Conservation (phyloP, 2,797 vertebrate species). For the Siniperca undulata region DNA sequence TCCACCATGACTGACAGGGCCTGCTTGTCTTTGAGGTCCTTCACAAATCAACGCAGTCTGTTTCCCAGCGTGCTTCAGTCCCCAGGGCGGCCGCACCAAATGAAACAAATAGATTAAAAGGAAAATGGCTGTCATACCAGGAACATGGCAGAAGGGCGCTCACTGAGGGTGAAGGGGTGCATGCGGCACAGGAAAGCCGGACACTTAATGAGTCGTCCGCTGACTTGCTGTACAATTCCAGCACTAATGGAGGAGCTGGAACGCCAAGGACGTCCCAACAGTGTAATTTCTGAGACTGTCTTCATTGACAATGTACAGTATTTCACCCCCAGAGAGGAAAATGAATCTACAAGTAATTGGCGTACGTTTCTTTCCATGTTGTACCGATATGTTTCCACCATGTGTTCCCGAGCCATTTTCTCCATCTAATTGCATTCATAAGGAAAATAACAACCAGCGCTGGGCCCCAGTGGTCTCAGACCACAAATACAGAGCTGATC, state of each 20-base stretch:
- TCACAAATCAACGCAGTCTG: conserved; percentile 54
- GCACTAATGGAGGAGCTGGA: conserved; percentile 38
- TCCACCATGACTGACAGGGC: conserved; percentile 64
- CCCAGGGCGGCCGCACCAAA: conserved; percentile 53
- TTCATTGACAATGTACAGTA: conserved; percentile 51
- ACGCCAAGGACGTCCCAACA: conserved; percentile 54
- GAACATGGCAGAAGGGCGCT: conserved; percentile 34
- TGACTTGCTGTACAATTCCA: conserved; percentile 48
- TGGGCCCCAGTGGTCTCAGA: conserved; percentile 53
- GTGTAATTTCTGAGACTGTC: conserved; percentile 50
- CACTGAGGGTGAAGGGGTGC: conserved; percentile 30
- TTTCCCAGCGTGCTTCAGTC: conserved; percentile 58
- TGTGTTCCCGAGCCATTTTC: conserved; percentile 69
- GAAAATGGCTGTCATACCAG: conserved; percentile 61
- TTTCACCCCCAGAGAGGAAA: conserved; percentile 54
- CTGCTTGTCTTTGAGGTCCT: conserved; percentile 61
- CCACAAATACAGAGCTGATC: conserved; percentile 59
- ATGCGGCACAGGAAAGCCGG: conserved; percentile 14
- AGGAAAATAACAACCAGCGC: conserved; percentile 62
- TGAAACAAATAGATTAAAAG: conserved; percentile 65
- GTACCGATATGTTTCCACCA: conserved; percentile 68
- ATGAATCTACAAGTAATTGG: conserved; percentile 61
- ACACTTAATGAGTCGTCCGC: conserved; percentile 31
- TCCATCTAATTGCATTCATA: conserved; percentile 65
- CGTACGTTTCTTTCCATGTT: conserved; percentile 58